These are phyloP conservation scores for Saturnia japonica DNA, from an alignment of 2,888 invertebrate species.

Conservation along the genomic window DNA sequence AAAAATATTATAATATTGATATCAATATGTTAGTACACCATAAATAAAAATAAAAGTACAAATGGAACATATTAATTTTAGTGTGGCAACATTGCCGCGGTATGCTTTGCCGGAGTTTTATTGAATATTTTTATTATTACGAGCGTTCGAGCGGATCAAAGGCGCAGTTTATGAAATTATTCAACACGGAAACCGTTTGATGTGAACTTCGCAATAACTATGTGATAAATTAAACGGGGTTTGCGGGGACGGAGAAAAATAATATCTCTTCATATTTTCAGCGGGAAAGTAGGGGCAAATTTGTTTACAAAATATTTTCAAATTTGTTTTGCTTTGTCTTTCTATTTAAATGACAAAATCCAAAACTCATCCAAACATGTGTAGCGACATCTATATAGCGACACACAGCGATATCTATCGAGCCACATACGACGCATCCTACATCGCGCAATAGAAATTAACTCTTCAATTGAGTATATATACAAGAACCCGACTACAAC, in stretches of 20 bases:
- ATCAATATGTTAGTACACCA: no score
- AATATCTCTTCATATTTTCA: not conserved
- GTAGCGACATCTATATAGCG: no score
- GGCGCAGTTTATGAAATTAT: constrained; percentile 60
- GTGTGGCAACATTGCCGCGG: constrained; percentile 35
- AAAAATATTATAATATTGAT: no score
- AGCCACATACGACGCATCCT: no score
- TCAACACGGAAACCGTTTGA: constrained; percentile 50
- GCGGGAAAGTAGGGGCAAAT: not conserved
- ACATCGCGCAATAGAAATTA: no score
- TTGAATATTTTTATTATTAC: constrained; percentile 65
- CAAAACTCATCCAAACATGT: no score
- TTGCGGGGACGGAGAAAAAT: not conserved
- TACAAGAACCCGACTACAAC: no score
- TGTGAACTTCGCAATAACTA: constrained; percentile 58
- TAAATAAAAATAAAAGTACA: not conserved
- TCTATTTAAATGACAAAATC: not conserved
- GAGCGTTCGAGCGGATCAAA: constrained; percentile 50
- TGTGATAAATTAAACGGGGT: constrained; percentile 47
- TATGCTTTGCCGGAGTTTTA: constrained; percentile 55
- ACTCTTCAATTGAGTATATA: no score
- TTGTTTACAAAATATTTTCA: not conserved
- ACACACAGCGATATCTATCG: no score
- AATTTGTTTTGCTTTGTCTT: not conserved
- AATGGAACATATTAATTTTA: not conserved